Conservation (phyloP, 2,888 invertebrate genomes). For the Leptinotarsa haldemani region DNA sequence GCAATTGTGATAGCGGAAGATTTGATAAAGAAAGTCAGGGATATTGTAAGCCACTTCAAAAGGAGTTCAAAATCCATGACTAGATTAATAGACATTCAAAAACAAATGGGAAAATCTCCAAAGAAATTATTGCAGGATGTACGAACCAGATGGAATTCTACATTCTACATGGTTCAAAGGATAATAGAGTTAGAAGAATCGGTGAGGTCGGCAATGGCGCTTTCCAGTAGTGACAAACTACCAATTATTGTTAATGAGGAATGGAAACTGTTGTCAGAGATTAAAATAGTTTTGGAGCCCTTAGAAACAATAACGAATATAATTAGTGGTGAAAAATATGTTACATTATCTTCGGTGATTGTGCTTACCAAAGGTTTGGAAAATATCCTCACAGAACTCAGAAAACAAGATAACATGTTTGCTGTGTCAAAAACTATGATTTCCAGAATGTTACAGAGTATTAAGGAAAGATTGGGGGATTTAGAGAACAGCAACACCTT, state of each 20-base stretch:
- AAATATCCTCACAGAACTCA: conserved; percentile 21
- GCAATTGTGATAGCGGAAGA: conserved; percentile 1
- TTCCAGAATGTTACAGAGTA: conserved; percentile 15
- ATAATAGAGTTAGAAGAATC: conserved; percentile 40
- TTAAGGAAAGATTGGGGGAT: conserved; percentile 26
- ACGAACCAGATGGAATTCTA: conserved; percentile 48
- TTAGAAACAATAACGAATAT: conserved; percentile 46
- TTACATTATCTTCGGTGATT: conserved; percentile 45
- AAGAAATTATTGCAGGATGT: conserved; percentile 44
- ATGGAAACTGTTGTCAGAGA: conserved; percentile 41
- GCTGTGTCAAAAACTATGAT: conserved; percentile 20
- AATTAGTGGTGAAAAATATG: conserved; percentile 44
- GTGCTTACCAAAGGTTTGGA: conserved; percentile 45
- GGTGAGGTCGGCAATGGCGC: conserved; percentile 43
- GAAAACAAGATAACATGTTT: conserved; percentile 22
- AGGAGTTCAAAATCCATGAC: conserved; percentile 41
- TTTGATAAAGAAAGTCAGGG: conserved; percentile 17
- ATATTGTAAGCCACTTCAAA: conserved; percentile 45
- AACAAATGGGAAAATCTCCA: conserved; percentile 24
- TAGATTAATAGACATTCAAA: conserved; percentile 31
- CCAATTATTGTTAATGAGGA: conserved; percentile 43
- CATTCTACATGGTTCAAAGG: conserved; percentile 48
- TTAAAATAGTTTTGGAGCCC: conserved; percentile 45
- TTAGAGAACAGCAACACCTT: conserved; percentile 27
- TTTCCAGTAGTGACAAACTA: conserved; percentile 26